Evolutionary conservation across 2,888 invertebrate species (phyloP).

Genomic region (Therioaphis trifolii): DNA sequence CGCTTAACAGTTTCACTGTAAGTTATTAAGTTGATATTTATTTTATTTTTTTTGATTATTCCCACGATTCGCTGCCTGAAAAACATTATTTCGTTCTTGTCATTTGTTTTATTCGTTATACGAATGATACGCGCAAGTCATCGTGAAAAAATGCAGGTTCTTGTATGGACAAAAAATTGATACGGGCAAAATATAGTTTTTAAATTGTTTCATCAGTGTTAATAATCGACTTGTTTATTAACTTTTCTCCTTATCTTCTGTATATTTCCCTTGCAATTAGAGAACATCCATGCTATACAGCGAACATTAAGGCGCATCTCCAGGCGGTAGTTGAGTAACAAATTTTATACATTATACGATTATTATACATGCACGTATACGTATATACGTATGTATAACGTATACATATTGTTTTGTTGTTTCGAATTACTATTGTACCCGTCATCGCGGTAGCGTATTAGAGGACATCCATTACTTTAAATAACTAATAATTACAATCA

Average conservation of each 20-base stretch:
- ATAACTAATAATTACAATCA: not conserved
- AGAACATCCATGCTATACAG: slow-evolving; percentile 26
- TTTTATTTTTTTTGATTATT: not conserved
- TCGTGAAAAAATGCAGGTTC: not conserved
- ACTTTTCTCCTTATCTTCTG: slow-evolving; percentile 18
- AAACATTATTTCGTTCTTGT: not conserved
- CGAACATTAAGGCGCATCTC: slow-evolving; percentile 13
- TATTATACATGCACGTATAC: slow-evolving; percentile 14
- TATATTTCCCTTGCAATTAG: slow-evolving; percentile 35
- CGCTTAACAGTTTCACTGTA: not conserved
- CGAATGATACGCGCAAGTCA: not conserved
- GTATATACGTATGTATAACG: not conserved
- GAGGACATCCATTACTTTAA: not conserved
- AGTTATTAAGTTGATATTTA: not conserved
- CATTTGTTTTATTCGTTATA: not conserved
- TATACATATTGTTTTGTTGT: slow-evolving; percentile 20
- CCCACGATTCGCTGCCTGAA: not conserved
- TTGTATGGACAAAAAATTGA: not conserved
- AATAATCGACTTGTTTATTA: slow-evolving; percentile 25
- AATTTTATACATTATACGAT: slow-evolving; percentile 27
- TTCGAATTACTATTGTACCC: not conserved
- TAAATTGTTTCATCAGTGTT: slow-evolving; percentile 5
- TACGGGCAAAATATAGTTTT: not conserved
- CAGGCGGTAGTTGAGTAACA: slow-evolving; percentile 31
- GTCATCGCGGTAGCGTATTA: not conserved